Conservation (phyloP, 2,113 vertebrate genomes). For the Lota lota region DNA sequence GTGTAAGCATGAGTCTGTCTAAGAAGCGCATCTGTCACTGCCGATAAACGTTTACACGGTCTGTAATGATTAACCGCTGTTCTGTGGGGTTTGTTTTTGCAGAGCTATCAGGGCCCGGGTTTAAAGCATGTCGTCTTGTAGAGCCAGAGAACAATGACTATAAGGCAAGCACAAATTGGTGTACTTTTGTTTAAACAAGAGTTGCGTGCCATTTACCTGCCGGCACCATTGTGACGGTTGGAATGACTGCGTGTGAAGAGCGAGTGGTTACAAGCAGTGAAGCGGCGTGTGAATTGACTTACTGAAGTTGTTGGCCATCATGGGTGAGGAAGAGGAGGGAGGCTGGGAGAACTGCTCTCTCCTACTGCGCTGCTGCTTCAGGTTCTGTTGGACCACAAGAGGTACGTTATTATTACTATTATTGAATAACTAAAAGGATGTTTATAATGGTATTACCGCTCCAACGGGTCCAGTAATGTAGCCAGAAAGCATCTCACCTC, state of each 20-base stretch:
- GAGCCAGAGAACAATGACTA: constrained; percentile 12
- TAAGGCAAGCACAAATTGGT: neutral
- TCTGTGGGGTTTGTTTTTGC: no score
- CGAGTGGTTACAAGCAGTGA: neutral
- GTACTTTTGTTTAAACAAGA: no score
- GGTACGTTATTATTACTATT: neutral
- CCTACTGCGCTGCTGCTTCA: constrained; percentile 89
- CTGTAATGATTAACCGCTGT: constrained; percentile 13
- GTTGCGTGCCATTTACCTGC: constrained; percentile 23
- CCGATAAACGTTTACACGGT: constrained; percentile 21
- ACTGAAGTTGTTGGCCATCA: constrained; percentile 84
- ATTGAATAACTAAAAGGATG: neutral
- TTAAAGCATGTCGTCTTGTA: constrained; percentile 1
- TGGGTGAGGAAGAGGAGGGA: constrained; percentile 74
- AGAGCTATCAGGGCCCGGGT: constrained; percentile 3
- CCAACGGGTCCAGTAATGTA: neutral
- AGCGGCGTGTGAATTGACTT: constrained; percentile 42
- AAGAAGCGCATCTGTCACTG: no score
- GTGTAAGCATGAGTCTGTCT: neutral
- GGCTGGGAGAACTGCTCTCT: constrained; percentile 88
- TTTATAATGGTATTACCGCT: neutral
- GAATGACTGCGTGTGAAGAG: constrained; percentile 12
- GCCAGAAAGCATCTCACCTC: constrained; percentile 74
- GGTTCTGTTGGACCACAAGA: constrained; percentile 71
- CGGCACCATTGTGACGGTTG: constrained; percentile 6